phyloP scores from a whole-genome alignment of 2,113 vertebrate genomes.

The Phalacrocorax carbo region DNA sequence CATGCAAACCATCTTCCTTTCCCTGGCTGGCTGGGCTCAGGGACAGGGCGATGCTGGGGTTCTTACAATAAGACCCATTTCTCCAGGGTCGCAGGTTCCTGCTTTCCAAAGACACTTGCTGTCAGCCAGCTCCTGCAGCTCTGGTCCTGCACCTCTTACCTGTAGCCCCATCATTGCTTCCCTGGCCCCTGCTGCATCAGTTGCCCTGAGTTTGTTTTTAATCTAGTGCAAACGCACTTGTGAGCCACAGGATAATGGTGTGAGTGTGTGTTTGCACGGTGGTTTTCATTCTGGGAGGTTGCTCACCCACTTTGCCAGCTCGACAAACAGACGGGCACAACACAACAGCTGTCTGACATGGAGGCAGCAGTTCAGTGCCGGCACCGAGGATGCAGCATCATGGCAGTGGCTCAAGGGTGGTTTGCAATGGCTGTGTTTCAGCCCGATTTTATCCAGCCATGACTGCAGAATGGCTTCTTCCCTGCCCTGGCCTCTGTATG shows the following conservation, averaged over 20 bases:
- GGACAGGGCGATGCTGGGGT: rapidly evolving
- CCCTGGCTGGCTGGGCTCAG: not conserved
- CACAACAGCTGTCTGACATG: not conserved
- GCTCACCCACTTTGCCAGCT: not conserved
- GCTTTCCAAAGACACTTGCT: not conserved
- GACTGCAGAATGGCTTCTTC: not conserved
- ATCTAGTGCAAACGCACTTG: not conserved
- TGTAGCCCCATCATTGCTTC: not conserved
- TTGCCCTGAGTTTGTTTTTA: not conserved
- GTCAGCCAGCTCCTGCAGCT: not conserved
- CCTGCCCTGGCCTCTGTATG: not conserved
- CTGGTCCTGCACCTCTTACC: not conserved
- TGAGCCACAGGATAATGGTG: not conserved
- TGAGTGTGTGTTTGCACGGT: not conserved
- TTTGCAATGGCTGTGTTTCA: not conserved
- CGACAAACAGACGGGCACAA: not conserved
- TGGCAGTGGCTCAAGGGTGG: not conserved
- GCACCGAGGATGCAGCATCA: not conserved
- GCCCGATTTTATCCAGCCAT: not conserved
- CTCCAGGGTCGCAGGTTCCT: not conserved
- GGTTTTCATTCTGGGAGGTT: not conserved
- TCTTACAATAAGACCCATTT: not conserved
- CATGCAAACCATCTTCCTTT: not conserved
- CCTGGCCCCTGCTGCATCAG: not conserved
- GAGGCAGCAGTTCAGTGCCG: rapidly evolving